Percentiles rank a stretch among this genome's conserved stretches.
phyloP scores from a whole-genome alignment of 2,888 invertebrate species.

The Bimastos eiseni region DNA sequence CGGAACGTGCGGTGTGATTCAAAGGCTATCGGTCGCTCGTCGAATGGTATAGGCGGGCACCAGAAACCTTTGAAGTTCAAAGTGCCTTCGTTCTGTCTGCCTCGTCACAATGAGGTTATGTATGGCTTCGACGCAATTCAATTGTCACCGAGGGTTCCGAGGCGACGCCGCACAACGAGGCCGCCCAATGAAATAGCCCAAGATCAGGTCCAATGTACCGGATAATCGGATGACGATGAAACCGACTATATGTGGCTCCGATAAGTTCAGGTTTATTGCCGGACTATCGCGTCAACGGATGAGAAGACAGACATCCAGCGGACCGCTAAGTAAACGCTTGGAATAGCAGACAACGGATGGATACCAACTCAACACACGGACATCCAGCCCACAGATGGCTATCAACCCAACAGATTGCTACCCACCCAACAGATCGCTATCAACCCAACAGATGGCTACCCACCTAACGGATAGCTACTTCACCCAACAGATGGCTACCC shows the following conservation, averaged over 20 bases:
- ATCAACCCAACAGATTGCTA: too few relatives aligned
- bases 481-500: not conserved
- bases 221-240: not conserved
- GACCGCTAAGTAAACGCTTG: too few relatives aligned
- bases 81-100: not conserved
- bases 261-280: not conserved
- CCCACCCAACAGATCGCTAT: too few relatives aligned
- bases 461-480: too few relatives aligned
- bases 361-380: too few relatives aligned
- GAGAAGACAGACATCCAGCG: too few relatives aligned
- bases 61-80: constrained; percentile 1
- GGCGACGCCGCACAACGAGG: not conserved
- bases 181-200: constrained; percentile 13
- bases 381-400: too few relatives aligned
- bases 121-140: not conserved
- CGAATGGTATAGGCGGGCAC: too few relatives aligned
- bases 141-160: not conserved
- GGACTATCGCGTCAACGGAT: not conserved
- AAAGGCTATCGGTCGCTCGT: not conserved
- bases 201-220: not conserved
- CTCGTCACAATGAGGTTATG: not conserved
- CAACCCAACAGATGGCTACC: too few relatives aligned
- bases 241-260: not conserved
- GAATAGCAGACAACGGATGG: too few relatives aligned
- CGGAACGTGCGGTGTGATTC: not conserved